These are phyloP conservation scores for Drosophila leonis DNA, from an alignment of 2,888 invertebrate species.

Conservation along the genomic window DNA sequence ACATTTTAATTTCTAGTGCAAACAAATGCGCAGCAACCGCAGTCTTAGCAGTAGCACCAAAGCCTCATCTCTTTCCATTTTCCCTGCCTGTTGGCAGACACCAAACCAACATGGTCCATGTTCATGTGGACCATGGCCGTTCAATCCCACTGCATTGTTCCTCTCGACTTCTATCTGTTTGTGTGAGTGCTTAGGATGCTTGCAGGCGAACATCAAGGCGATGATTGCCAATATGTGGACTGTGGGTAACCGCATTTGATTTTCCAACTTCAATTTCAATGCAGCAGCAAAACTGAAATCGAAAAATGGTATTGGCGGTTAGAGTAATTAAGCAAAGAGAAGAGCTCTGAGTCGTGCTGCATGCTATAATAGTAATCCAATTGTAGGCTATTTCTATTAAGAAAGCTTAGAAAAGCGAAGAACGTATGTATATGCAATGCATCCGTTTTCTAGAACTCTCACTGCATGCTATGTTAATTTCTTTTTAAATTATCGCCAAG, in stretches of 20 bases:
- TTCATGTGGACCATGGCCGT: conserved; percentile 72
- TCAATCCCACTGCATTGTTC: conserved; percentile 59
- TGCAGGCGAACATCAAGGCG: conserved; percentile 48
- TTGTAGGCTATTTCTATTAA: background rate
- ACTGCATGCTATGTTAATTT: background rate
- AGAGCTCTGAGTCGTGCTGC: background rate
- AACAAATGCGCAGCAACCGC: conserved; percentile 75
- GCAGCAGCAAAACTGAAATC: conserved; percentile 3
- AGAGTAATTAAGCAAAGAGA: background rate
- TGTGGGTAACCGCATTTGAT: conserved; percentile 45
- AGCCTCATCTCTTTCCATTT: conserved; percentile 3
- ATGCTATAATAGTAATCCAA: background rate
- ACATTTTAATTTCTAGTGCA: conserved; percentile 78
- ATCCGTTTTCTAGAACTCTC: background rate
- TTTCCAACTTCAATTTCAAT: conserved; percentile 61
- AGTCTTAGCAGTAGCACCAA: conserved; percentile 27
- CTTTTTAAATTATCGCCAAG: conserved; percentile 8
- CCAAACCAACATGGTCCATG: conserved; percentile 49
- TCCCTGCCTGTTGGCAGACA: conserved; percentile 1
- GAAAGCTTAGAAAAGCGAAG: background rate
- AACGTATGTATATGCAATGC: no score
- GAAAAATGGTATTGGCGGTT: background rate
- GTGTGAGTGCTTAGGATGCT: conserved; percentile 10
- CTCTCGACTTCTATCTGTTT: conserved; percentile 9
- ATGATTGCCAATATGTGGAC: conserved; percentile 50